Conservation (phyloP, 2,888 invertebrate genomes). For the Sepioteuthis lessoniana region DNA sequence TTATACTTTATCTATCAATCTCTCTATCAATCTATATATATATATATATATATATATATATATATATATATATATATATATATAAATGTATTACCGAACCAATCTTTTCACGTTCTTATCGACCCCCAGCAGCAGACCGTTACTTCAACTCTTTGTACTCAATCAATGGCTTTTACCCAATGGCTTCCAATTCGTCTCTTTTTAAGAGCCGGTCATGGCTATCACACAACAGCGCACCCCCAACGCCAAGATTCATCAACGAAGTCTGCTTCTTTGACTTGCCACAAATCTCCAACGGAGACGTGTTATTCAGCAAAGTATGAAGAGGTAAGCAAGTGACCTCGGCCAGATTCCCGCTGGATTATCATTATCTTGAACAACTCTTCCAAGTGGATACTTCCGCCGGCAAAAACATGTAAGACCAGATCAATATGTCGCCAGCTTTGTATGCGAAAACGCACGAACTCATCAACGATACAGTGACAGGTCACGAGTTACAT, state of each 20-base stretch:
- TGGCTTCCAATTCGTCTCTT: not conserved
- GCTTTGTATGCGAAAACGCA: not conserved
- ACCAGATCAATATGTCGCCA: not conserved
- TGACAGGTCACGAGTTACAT: not conserved
- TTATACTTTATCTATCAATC: not conserved
- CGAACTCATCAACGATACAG: not conserved
- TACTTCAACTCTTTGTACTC: not conserved
- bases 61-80: too few species aligned
- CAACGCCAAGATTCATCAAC: not conserved
- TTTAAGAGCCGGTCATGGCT: not conserved
- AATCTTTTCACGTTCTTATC: not conserved
- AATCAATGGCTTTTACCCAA: not conserved
- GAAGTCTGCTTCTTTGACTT: not conserved
- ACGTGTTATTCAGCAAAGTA: not conserved
- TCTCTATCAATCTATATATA: fast-evolving
- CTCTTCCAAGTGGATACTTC: not conserved
- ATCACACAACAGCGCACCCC: not conserved
- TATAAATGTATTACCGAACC: too few species aligned
- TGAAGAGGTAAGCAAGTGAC: constrained; percentile 10
- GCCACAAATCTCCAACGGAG: constrained; percentile 20
- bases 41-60: too few species aligned
- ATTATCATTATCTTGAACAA: not conserved
- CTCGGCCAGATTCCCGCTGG: not conserved
- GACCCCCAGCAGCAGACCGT: not conserved
- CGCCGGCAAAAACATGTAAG: constrained; percentile 11